Conservation (phyloP, 2,113 vertebrate species). For the Ardeotis arabs region DNA sequence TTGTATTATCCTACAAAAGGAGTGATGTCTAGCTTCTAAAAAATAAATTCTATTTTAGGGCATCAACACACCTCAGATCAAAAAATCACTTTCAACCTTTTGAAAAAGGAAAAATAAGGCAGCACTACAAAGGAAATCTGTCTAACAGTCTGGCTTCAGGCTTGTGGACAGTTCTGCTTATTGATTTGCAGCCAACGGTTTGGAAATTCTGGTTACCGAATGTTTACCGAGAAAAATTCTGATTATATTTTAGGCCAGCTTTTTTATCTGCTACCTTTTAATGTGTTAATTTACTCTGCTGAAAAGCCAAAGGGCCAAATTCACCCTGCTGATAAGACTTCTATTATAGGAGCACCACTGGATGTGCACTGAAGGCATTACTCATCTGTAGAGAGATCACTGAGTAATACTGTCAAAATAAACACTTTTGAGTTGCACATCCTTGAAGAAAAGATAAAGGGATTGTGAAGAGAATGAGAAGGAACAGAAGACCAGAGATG, state of each 20-base stretch:
- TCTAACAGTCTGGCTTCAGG: background rate
- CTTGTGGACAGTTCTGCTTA: constrained; percentile 5
- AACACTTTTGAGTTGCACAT: constrained; percentile 3
- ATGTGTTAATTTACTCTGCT: constrained; percentile 52
- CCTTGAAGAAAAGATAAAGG: constrained; percentile 55
- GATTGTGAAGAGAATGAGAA: constrained; percentile 40
- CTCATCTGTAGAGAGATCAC: constrained; percentile 28
- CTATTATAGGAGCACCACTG: constrained; percentile 11
- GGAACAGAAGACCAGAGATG: constrained; percentile 51
- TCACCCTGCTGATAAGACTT: constrained; percentile 34
- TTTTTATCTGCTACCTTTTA: constrained; percentile 60
- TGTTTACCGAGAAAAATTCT: constrained; percentile 41
- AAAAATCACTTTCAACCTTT: constrained; percentile 2
- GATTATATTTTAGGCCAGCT: constrained; percentile 31
- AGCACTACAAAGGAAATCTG: constrained; percentile 30
- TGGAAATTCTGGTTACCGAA: background rate
- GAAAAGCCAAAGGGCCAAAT: constrained; percentile 54
- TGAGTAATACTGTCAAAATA: constrained; percentile 26
- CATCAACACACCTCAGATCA: background rate
- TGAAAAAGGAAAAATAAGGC: background rate
- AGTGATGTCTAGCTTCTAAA: background rate
- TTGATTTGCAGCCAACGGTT: background rate
- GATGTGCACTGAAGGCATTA: constrained; percentile 37
- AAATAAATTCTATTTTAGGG: background rate
- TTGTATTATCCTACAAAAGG: background rate